Conservation (phyloP, 2,113 vertebrate species). For the Ictalurus furcatus region DNA sequence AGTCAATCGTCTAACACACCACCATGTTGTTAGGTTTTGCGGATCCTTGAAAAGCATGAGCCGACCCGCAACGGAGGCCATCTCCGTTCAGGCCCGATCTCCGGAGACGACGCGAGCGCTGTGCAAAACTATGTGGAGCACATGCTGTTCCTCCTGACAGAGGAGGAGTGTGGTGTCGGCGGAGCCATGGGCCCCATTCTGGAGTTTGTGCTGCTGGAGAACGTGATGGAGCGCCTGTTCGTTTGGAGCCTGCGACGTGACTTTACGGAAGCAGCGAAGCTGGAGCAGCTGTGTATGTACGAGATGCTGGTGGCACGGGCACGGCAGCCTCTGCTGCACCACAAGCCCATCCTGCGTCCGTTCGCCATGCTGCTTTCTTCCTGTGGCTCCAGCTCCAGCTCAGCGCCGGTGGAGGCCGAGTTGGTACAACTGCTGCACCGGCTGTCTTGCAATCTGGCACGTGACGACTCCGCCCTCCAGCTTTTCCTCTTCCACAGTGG, state of each 20-base stretch:
- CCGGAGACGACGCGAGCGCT: slow-evolving; percentile 89
- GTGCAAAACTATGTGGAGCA: slow-evolving; percentile 98
- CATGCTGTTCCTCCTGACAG: slow-evolving; percentile 94
- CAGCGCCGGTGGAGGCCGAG: slow-evolving; percentile 80
- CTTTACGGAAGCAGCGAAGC: slow-evolving; percentile 93
- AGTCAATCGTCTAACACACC: not conserved
- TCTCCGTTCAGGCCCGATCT: slow-evolving; percentile 72
- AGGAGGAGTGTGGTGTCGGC: slow-evolving; percentile 85
- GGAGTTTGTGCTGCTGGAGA: slow-evolving; percentile 94
- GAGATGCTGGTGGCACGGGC: slow-evolving; percentile 89
- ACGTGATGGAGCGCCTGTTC: slow-evolving; percentile 95
- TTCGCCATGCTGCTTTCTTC: slow-evolving; percentile 94
- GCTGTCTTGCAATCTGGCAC: slow-evolving; percentile 87
- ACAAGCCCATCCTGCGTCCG: slow-evolving; percentile 92
- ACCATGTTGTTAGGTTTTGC: slow-evolving; percentile 77
- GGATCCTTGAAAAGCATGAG: slow-evolving; percentile 94
- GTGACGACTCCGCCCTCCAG: slow-evolving; percentile 90
- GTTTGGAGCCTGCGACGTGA: slow-evolving; percentile 92
- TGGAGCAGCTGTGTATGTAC: slow-evolving; percentile 93
- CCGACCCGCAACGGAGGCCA: slow-evolving; percentile 66
- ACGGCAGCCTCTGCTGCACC: slow-evolving; percentile 89
- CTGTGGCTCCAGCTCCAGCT: slow-evolving; percentile 77
- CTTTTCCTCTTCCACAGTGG: slow-evolving; percentile 97
- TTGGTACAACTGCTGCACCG: slow-evolving; percentile 86
- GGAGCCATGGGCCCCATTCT: slow-evolving; percentile 93